A percentile compares a stretch with the other conserved stretches of the same genome.
Conservation (phyloP, 2,888 invertebrate genomes). For the Petrolisthes cinctipes region DNA sequence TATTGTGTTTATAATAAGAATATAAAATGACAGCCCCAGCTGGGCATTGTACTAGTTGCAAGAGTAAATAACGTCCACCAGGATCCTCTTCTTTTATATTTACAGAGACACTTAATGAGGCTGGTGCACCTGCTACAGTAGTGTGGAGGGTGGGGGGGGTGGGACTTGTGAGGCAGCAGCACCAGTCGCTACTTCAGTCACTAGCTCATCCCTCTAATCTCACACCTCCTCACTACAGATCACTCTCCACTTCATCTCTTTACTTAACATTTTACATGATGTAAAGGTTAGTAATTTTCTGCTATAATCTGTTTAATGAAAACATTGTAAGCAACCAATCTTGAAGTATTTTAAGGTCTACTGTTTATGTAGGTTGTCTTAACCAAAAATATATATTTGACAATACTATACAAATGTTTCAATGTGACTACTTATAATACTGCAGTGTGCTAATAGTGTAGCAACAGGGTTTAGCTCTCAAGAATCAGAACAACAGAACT, state of each 20-base stretch:
- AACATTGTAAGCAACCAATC: constrained; percentile 42
- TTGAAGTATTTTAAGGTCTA: constrained; percentile 27
- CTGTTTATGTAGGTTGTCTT: constrained; percentile 24
- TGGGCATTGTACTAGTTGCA: constrained; percentile 60
- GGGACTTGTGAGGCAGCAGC: neutral
- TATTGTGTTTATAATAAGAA: constrained; percentile 58
- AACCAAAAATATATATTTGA: constrained; percentile 43
- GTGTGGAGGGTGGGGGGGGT: neutral
- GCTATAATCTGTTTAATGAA: constrained; percentile 45
- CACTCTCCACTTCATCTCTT: constrained; percentile 21
- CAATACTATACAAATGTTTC: constrained; percentile 41
- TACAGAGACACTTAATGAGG: constrained; percentile 40
- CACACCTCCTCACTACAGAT: constrained; percentile 1
- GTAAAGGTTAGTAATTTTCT: constrained; percentile 40
- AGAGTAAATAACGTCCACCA: constrained; percentile 54
- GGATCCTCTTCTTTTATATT: constrained; percentile 24
- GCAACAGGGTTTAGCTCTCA: neutral
- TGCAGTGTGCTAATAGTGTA: constrained; percentile 41
- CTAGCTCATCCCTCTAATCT: neutral
- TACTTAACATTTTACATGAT: constrained; percentile 30
- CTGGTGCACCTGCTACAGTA: neutral
- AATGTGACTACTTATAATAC: constrained; percentile 42
- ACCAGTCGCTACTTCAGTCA: neutral
- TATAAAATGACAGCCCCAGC: constrained; percentile 58
- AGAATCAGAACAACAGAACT: neutral